phyloP scores from a whole-genome alignment of 2,113 vertebrate genomes.

The Callospermophilus lateralis region DNA sequence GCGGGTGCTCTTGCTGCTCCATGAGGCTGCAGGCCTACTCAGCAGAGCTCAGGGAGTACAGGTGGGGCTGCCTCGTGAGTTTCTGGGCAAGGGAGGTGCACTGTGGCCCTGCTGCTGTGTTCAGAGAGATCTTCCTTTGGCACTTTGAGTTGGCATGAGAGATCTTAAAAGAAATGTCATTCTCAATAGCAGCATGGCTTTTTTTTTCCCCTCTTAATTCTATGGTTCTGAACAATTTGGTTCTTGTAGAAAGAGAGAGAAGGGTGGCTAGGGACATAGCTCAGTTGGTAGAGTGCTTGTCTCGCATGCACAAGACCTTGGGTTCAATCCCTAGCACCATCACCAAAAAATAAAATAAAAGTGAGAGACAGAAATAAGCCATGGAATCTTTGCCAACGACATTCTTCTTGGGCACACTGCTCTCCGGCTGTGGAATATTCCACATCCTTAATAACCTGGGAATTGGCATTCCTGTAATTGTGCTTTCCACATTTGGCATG shows the following conservation, averaged over 20 bases:
- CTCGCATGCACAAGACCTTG: no score
- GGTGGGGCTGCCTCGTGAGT: neutral
- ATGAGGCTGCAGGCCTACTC: neutral
- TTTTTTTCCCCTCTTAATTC: neutral
- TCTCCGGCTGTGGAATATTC: neutral
- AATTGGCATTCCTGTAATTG: neutral
- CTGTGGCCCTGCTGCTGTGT: accelerated
- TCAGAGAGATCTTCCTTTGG: neutral
- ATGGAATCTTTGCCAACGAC: accelerated
- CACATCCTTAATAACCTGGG: neutral
- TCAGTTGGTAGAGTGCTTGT: no score
- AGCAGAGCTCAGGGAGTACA: neutral
- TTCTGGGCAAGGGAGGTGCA: accelerated
- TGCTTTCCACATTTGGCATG: accelerated
- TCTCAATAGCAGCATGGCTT: neutral
- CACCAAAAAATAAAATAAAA: no score
- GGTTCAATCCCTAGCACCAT: no score
- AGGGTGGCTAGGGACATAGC: no score
- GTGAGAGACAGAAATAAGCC: neutral
- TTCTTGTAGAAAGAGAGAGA: neutral
- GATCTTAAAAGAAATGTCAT: neutral
- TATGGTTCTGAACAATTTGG: neutral
- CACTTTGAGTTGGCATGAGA: neutral
- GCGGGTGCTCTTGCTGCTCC: accelerated
- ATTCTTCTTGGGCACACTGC: neutral